Evolutionary conservation across 2,113 vertebrate genomes (phyloP).

Genomic region (Vanacampus margaritifer): DNA sequence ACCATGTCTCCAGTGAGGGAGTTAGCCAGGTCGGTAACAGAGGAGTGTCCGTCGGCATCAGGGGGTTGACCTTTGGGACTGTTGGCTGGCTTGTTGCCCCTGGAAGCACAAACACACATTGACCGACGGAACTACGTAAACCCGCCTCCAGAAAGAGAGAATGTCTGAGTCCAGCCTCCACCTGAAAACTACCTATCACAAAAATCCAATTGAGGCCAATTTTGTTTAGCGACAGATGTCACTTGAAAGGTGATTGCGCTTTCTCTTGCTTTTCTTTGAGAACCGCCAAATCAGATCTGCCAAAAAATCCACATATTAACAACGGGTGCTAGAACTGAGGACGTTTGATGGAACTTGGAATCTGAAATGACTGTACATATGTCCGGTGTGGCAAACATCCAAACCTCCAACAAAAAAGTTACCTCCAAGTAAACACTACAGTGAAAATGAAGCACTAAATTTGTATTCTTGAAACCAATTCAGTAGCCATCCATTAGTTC

Average conservation of each 20-base stretch:
- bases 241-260: constrained; percentile 43
- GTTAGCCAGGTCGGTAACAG: constrained; percentile 93
- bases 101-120: constrained; percentile 70
- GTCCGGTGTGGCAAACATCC: constrained; percentile 55
- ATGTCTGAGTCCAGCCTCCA: constrained; percentile 55
- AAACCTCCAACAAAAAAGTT: constrained; percentile 51
- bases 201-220: constrained; percentile 44
- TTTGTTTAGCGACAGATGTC: constrained; percentile 54
- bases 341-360: constrained; percentile 50
- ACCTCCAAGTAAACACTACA: constrained; percentile 45
- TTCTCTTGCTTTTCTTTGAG: constrained; percentile 39
- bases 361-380: constrained; percentile 48
- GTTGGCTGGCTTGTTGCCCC: constrained; percentile 83
- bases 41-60: constrained; percentile 88
- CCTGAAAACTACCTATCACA: constrained; percentile 44
- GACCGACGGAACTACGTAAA: constrained; percentile 21
- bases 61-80: constrained; percentile 83
- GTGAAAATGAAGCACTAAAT: constrained; percentile 34
- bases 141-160: constrained; percentile 48
- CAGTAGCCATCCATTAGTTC: constrained; percentile 17
- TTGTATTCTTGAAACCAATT: constrained; percentile 20
- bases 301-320: constrained; percentile 45
- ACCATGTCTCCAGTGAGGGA: constrained; percentile 98
- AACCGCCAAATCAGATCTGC: constrained; percentile 50
- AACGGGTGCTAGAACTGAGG: constrained; percentile 46